Base-by-base conservation (phyloP, 2,888 invertebrate genomes). In the Maniola hyperantus region DNA sequence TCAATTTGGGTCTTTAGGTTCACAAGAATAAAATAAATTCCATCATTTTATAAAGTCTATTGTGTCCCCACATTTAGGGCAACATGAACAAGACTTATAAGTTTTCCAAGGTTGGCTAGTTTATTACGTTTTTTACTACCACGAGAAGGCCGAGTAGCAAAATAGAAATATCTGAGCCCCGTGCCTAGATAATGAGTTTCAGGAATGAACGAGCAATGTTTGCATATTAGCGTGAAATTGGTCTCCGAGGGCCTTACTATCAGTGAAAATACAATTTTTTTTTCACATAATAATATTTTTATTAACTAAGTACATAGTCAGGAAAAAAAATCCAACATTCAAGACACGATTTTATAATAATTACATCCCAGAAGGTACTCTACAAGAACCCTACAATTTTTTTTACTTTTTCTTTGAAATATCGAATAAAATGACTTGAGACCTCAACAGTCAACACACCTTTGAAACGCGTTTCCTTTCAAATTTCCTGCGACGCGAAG, bases 81-180 rank as follows among this genome's bases (percentile, higher is more conserved):
- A 34, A 54, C 34, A 13, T 54, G 34, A 34, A 54, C n/a, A 54
- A 26, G 46, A 46, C 6, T 59, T 46, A 46, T n/a, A 26, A 48
- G 59, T 60, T 60, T 44, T 34, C 48, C 59, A 60, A 60, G 59
- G 34, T 18, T 48, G 46, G 48, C 46, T 46, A 48, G 48, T 60
- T 60, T 48, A 60, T 60, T 60, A 60, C 33, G 6, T 34, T 60
- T 36, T 59, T 50, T 36, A 61, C 48, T 61, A 39, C 39, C 36
- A 6, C 20, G 18, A 61, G 50, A 59, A 46, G 33, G 61, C 13
- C 50, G 48, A 61, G 50, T 36, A 34, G 36, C 0, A 50, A 61
- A 50, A 61, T 50, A 61, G 48, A 50, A 61, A 61, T 36, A 51
- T 34, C 61, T 36, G 15, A 57, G 57, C 18, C 20, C 39, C 57